Conservation (phyloP, 2,113 vertebrate species). For the Danionella cerebrum region DNA sequence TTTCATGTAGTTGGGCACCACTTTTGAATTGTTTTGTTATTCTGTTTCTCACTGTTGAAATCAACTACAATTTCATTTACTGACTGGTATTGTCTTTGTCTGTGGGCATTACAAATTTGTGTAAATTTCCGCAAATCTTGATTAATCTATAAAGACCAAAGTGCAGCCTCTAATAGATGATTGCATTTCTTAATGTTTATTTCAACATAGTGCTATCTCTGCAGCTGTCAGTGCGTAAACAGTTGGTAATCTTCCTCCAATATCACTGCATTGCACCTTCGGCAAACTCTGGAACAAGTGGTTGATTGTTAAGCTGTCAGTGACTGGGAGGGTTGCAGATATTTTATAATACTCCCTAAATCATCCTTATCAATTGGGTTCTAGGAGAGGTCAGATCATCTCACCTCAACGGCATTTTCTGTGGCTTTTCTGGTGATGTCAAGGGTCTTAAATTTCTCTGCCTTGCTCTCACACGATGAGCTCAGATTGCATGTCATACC, state of each 20-base stretch:
- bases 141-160: neutral
- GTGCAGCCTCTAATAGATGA: neutral
- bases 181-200: neutral
- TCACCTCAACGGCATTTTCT: neutral
- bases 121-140: neutral
- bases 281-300: neutral
- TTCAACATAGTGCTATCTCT: neutral
- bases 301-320: neutral
- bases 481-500: neutral
- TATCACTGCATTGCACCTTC: conserved; percentile 7
- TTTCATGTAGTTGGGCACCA: no score
- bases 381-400: conserved; percentile 45
- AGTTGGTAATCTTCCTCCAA: neutral
- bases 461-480: neutral
- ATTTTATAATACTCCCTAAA: conserved; percentile 30
- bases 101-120: no score
- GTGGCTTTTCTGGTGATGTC: neutral
- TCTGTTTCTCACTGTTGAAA: no score
- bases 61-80: no score
- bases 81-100: no score
- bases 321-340: neutral
- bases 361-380: conserved; percentile 35
- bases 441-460: neutral
- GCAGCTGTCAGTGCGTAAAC: neutral
- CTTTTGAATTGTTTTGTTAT: no score